Conservation (phyloP, 53 echinoderm and acorn worm species). For the Mesocentrotus franciscanus region DNA sequence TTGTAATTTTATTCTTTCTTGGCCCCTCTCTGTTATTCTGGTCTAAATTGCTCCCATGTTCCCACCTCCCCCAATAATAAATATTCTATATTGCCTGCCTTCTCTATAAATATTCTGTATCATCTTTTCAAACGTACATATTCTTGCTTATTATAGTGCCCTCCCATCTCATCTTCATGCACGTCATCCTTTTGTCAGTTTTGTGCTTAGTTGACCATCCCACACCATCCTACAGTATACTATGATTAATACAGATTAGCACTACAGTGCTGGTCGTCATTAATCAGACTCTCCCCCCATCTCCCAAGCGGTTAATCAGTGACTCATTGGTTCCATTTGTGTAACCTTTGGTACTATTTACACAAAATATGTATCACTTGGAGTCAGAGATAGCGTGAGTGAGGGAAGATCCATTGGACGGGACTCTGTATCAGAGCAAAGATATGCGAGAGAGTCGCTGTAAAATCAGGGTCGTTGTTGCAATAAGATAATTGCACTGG, state of each 20-base stretch:
- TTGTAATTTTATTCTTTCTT: too few species aligned
- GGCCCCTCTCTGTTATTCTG: too few species aligned
- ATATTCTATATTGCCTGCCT: too few species aligned
- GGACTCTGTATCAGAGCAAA: neutral
- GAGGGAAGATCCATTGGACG: neutral
- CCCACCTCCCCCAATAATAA: too few species aligned
- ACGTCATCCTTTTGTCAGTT: too few species aligned
- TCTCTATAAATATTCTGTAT: too few species aligned
- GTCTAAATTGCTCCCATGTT: too few species aligned
- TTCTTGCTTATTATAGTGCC: too few species aligned
- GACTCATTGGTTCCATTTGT: constrained; percentile 30
- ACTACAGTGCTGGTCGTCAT: neutral
- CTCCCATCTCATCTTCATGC: too few species aligned
- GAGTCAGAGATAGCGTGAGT: neutral
- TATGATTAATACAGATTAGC: constrained; percentile 32
- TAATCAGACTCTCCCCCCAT: constrained; percentile 8
- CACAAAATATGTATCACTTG: neutral
- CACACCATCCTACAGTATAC: neutral
- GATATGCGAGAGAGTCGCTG: neutral
- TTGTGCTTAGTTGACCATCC: neutral
- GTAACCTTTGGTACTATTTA: constrained; percentile 26
- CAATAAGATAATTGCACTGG: neutral
- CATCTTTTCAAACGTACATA: too few species aligned
- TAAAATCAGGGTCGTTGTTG: neutral
- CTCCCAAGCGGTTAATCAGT: constrained; percentile 29